phyloP scores from a whole-genome alignment of 1,140 invertebrate species.

The Ditylenchus dipsaci region DNA sequence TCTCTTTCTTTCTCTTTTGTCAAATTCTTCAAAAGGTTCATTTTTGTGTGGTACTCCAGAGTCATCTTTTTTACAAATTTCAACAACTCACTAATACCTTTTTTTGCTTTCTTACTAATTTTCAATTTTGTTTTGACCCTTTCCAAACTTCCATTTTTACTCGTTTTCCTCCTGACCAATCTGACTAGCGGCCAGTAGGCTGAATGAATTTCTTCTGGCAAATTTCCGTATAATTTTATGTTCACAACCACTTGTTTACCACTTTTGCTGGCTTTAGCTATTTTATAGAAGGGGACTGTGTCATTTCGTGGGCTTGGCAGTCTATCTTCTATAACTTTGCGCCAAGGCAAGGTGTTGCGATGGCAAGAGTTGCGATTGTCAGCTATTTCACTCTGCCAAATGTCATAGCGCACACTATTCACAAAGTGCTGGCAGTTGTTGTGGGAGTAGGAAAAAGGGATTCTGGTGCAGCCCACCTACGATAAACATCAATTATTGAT shows the following conservation, averaged over 20 bases:
- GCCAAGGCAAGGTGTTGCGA: background rate
- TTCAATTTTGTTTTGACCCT: background rate
- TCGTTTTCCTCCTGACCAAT: background rate
- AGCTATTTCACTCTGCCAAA: background rate
- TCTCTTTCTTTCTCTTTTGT: background rate
- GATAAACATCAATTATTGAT: no score
- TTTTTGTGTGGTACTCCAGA: background rate
- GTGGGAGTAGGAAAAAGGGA: slow-evolving; percentile 1
- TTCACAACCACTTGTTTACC: background rate
- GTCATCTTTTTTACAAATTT: background rate
- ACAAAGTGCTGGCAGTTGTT: slow-evolving; percentile 1
- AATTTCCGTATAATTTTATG: background rate
- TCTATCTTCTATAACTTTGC: background rate
- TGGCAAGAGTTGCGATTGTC: background rate
- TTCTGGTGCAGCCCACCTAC: background rate
- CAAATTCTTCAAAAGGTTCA: background rate
- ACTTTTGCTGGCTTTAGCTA: background rate
- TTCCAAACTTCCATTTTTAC: background rate
- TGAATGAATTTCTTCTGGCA: background rate
- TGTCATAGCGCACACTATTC: background rate
- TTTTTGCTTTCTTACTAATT: background rate
- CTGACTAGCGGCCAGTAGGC: background rate
- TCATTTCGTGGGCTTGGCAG: background rate
- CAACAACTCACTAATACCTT: background rate
- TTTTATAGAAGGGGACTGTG: no score